These are phyloP conservation scores for Thalpophila matura DNA, from an alignment of 2,888 invertebrate genomes.

Conservation along the genomic window DNA sequence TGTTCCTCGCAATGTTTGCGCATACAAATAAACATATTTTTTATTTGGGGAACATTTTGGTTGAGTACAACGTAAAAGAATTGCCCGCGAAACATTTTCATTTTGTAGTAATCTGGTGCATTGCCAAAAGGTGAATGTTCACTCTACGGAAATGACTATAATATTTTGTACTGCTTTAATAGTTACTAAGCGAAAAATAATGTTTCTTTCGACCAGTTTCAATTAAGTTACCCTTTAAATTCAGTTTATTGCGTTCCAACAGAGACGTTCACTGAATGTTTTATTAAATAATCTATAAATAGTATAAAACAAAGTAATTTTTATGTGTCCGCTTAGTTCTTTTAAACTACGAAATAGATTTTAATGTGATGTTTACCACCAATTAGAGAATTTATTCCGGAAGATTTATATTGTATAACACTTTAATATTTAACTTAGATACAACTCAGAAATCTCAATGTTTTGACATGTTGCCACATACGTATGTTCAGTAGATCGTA, in stretches of 20 bases:
- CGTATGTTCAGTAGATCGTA: no score
- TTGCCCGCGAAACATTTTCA: conserved; percentile 23
- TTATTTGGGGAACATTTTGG: conserved; percentile 28
- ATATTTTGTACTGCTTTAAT: conserved; percentile 36
- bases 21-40: conserved; percentile 42
- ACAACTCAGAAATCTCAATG: no score
- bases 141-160: conserved; percentile 23
- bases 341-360: no score
- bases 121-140: conserved; percentile 49
- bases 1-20: conserved; percentile 32
- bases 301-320: no score
- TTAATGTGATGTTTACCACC: no score
- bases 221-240: not conserved
- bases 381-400: no score
- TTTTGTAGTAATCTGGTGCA: conserved; percentile 40
- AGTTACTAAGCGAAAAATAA: conserved; percentile 40
- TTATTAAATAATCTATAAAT: no score
- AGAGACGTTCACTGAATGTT: no score
- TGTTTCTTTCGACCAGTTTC: not conserved
- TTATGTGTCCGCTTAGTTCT: no score
- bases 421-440: no score
- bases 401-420: no score
- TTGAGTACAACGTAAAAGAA: conserved; percentile 30
- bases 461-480: no score
- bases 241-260: not conserved